Base-by-base conservation (phyloP, 2,888 invertebrate genomes). In the Electrophaes corylata region DNA sequence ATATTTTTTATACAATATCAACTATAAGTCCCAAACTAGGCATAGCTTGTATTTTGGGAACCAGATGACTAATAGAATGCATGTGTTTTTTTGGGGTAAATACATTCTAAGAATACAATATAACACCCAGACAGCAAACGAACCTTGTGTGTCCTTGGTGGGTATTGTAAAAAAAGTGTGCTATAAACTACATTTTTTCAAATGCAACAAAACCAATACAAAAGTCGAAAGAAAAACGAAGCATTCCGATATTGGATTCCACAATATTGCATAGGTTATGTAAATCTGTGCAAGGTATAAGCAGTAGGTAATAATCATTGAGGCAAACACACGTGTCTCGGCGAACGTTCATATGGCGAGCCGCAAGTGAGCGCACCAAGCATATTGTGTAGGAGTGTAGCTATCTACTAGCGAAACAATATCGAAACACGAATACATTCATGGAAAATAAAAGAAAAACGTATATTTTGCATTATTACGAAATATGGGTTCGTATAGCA, bases 221-320 rank as follows among this genome's bases (percentile, higher is more conserved):
- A 47, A 43, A 52, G 56, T 45, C 18, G 43, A 47, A 57, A 31
- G 46, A 46, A 16, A 62, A 45, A 49, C 37, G 16, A 37, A 37
- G 8, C 37, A 51, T 62, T 57, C 53, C 59, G 51, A 64, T 62
- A 65, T 59, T 61, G 64, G 55, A 58, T 61, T 51, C 50, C 54
- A 54, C 45, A 48, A 57, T 50, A 57, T 46, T 51, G 61, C 55
- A 62, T 48, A 60, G 58, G 57, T 63, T 67, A 65, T 67, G 67
- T 62, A 67, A 67, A 67, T 67, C 57, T 57, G 69, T 75, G 77
- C 79, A 79, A 81, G 78, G 71, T 75, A 78, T 79, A 79, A 81
- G 78, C 80, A 83, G 81, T 82, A n/a, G n/a, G n/a, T n/a, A 86
- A 88, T 89, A 88, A 86, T 88, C 86, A 84, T 81, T 75, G 82